Conservation (phyloP, 2,113 vertebrate species). For the Sardina pilchardus region DNA sequence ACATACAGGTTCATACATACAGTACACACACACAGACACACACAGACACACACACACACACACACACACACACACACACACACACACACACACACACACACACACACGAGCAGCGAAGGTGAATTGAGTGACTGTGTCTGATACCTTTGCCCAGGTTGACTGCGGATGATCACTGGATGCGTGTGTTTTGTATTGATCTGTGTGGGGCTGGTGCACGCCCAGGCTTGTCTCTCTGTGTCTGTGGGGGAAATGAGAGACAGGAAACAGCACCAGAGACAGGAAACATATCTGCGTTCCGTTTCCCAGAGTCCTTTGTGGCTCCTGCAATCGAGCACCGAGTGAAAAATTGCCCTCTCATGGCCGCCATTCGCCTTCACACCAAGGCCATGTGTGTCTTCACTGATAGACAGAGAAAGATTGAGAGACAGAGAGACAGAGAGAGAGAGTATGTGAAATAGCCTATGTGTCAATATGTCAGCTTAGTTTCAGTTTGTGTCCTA, state of each 20-base stretch:
- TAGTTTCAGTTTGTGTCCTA: neutral
- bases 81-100: neutral
- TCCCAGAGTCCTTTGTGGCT: constrained; percentile 5
- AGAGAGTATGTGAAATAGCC: neutral
- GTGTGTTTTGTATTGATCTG: constrained; percentile 15
- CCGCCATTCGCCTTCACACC: neutral
- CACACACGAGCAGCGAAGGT: constrained; percentile 28
- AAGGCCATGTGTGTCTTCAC: neutral
- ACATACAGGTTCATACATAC: neutral
- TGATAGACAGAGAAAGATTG: neutral
- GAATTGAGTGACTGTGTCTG: constrained; percentile 48
- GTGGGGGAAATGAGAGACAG: neutral
- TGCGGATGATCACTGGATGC: constrained; percentile 51
- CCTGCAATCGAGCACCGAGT: neutral
- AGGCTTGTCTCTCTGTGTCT: neutral
- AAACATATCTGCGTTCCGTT: neutral
- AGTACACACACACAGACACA: neutral
- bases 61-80: neutral
- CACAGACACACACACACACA: neutral
- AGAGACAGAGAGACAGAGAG: neutral
- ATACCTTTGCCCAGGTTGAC: constrained; percentile 53
- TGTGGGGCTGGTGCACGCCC: neutral
- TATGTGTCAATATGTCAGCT: neutral
- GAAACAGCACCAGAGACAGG: neutral
- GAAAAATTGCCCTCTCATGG: neutral